Conservation (phyloP, 2,888 invertebrate species). For the Microplitis manilae region DNA sequence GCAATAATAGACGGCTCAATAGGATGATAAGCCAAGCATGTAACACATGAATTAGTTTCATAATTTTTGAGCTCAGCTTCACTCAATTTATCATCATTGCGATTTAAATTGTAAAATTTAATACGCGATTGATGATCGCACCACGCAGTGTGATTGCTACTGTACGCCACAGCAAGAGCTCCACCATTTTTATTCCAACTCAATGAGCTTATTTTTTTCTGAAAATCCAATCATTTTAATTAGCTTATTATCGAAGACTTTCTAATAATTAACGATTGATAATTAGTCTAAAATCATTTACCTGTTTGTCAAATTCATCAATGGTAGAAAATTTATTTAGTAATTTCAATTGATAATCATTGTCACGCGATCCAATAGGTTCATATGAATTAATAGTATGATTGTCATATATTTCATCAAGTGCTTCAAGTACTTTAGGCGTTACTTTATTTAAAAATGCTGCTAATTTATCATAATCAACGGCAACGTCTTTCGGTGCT, state of each 20-base stretch:
- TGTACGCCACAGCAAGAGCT: slow-evolving; percentile 61
- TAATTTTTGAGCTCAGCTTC: slow-evolving; percentile 55
- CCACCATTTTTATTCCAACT: slow-evolving; percentile 68
- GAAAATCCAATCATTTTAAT: slow-evolving; percentile 31
- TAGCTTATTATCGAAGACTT: too few relatives aligned
- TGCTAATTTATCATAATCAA: slow-evolving; percentile 64
- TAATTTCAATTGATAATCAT: slow-evolving; percentile 54
- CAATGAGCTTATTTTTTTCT: slow-evolving; percentile 66
- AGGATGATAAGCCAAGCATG: slow-evolving; percentile 72
- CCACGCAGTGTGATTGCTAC: slow-evolving; percentile 64
- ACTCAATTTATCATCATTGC: slow-evolving; percentile 58
- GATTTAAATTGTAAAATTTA: slow-evolving; percentile 62
- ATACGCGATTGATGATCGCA: slow-evolving; percentile 66
- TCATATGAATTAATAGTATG: slow-evolving; percentile 65
- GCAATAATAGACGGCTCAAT: slow-evolving; percentile 72
- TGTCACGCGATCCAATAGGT: slow-evolving; percentile 53
- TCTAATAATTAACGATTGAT: too few relatives aligned
- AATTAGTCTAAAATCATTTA: too few relatives aligned
- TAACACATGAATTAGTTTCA: slow-evolving; percentile 71
- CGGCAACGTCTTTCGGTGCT: slow-evolving; percentile 41
- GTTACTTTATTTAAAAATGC: slow-evolving; percentile 64
- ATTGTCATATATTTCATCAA: slow-evolving; percentile 64
- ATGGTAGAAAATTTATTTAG: slow-evolving; percentile 46
- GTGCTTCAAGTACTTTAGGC: slow-evolving; percentile 62
- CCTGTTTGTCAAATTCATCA: background rate